These are phyloP conservation scores for Chromoteleia sp. DNA, from an alignment of 2,888 invertebrate species.

Conservation along the genomic window DNA sequence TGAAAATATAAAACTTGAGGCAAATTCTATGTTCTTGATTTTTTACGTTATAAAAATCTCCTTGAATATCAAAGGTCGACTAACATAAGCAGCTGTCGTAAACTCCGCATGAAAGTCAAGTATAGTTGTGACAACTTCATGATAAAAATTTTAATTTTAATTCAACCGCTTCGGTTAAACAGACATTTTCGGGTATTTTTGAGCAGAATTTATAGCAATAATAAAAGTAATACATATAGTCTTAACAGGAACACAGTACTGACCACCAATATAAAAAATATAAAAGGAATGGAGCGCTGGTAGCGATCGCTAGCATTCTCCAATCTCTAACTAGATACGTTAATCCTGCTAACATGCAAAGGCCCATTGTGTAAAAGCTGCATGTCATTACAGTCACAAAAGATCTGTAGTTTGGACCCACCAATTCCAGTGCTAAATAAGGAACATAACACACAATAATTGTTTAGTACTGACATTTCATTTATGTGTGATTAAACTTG, in stretches of 20 bases:
- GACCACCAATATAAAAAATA: constrained; percentile 93
- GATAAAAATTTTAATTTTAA: no score
- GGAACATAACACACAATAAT: constrained; percentile 23
- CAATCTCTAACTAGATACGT: constrained; percentile 94
- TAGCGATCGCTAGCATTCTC: constrained; percentile 91
- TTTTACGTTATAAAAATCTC: no score
- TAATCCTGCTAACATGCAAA: constrained; percentile 93
- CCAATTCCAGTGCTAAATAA: constrained; percentile 92
- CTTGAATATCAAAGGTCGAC: no score
- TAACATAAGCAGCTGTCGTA: no score
- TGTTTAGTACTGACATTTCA: no score
- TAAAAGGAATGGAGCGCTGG: constrained; percentile 93
- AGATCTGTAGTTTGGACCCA: constrained; percentile 95
- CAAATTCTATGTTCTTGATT: no score
- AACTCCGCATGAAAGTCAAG: no score
- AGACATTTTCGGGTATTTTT: no score
- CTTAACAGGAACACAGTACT: constrained; percentile 72
- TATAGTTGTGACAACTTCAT: no score
- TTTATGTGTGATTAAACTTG: no score
- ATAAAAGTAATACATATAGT: constrained; percentile 2
- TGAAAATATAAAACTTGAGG: no score
- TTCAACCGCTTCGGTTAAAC: no score
- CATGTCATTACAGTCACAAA: constrained; percentile 97
- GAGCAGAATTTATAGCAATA: constrained; percentile 3
- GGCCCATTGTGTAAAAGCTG: constrained; percentile 94